Conservation (phyloP, 2,797 vertebrate species). For the Coendou prehensilis region DNA sequence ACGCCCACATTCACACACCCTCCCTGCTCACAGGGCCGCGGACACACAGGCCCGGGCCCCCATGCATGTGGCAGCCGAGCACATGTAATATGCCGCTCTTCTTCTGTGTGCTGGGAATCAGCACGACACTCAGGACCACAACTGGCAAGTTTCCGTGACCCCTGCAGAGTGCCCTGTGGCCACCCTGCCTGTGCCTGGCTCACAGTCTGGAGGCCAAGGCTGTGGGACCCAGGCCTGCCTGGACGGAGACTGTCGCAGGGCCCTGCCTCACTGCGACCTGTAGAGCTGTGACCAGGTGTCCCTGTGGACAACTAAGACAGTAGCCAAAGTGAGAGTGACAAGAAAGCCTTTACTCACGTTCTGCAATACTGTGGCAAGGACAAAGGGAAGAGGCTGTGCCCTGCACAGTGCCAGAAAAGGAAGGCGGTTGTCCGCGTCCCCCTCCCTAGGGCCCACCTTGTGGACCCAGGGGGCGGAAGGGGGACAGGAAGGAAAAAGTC, state of each 20-base stretch:
- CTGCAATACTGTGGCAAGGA: fast-evolving
- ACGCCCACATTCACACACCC: fast-evolving
- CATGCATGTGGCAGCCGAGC: not conserved
- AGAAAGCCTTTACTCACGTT: slow-evolving; percentile 4
- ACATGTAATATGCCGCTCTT: too few species aligned
- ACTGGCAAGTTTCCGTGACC: not conserved
- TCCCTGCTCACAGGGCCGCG: fast-evolving
- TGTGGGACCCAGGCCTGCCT: not conserved
- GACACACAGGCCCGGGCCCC: not conserved
- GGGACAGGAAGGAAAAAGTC: not conserved
- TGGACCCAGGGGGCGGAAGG: not conserved
- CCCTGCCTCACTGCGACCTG: not conserved
- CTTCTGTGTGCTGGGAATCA: fast-evolving
- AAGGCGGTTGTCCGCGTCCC: not conserved
- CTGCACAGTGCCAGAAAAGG: not conserved
- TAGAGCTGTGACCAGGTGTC: not conserved
- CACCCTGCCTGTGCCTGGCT: not conserved
- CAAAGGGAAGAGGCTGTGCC: not conserved
- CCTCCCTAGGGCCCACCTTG: not conserved
- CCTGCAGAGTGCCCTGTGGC: not conserved
- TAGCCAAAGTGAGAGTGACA: not conserved
- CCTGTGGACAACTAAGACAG: not conserved
- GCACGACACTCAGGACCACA: not conserved
- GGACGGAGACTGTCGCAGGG: not conserved
- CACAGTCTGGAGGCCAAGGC: not conserved